Evolutionary conservation across 2,888 invertebrate genomes (phyloP), one percentile per base, ranked within the genome.

Genomic region (Zeuzera pyrina): DNA sequence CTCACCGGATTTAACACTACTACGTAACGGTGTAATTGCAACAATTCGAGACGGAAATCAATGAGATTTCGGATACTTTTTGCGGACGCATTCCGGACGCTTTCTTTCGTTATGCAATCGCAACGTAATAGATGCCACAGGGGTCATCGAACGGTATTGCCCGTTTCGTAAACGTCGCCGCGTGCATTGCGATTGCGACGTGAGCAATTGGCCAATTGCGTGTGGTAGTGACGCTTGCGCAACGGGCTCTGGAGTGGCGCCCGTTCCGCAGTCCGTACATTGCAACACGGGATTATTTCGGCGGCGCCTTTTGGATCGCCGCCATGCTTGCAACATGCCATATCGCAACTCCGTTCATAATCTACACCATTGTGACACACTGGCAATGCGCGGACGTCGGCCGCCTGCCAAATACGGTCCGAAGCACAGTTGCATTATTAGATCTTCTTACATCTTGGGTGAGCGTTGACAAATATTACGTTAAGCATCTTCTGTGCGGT

Each of bases 231-330:
- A 59, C 69, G 68, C 63, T 37, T 36, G 31, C 54, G 35, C 33
- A 38, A 38, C 29, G 11, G 30, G 29, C 23, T 24, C 70, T 71
- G 73, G 76, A 70, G 71, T 60, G 65, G 70, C 78, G 76, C 71
- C 68, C 77, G 78, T 69, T 74, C 77, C 76, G 71, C 74, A 69
- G 68, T 76, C 69, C 63, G 57, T 38, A 12, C 11, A 70, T 79
- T 83, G 79, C 81, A 81, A 78, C 84, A 84, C 78, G 66, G 81
- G 81, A 77, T 70, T 77, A 77, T 79, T 77, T 79, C 72, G 68
- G 77, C 72, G 63, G 69, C 71, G 34, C 35, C 29, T 62, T 61
- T 81, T 79, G 81, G 81, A 78, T 67, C 56, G 69, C 69, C 72
- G 83, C 81, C 81, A 79, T 70, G 49, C 57, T 79, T 83, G 81